Evolutionary conservation across 2,797 vertebrate species (phyloP).

Genomic region (Parauchenoglanis ngamensis): DNA sequence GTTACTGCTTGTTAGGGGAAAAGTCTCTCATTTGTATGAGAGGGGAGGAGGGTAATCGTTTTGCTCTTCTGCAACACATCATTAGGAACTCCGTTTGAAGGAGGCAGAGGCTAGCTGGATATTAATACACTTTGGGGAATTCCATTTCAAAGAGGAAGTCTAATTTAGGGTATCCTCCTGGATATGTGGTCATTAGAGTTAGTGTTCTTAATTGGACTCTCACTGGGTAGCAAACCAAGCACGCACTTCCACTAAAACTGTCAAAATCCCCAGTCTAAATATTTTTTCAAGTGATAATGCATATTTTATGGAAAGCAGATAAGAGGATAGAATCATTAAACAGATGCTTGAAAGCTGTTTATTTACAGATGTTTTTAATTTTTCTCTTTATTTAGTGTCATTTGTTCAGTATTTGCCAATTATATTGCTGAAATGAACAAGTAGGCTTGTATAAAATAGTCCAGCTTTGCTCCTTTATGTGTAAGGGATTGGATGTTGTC

Average conservation of each 20-base stretch:
- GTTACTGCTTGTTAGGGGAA: constrained; percentile 43
- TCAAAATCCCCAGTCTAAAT: constrained; percentile 18
- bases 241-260: constrained; percentile 33
- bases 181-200: constrained; percentile 57
- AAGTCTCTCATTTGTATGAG: constrained; percentile 57
- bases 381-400: constrained; percentile 37
- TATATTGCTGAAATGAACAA: not conserved
- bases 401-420: not conserved
- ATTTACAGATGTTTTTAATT: constrained; percentile 20
- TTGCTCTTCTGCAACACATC: constrained; percentile 68
- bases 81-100: constrained; percentile 73
- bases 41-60: constrained; percentile 64
- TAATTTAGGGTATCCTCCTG: constrained; percentile 53
- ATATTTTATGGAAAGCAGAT: constrained; percentile 40
- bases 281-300: constrained; percentile 33
- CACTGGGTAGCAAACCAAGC: constrained; percentile 42
- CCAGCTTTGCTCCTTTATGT: not conserved
- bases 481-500: not conserved
- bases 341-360: constrained; percentile 22
- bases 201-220: constrained; percentile 57
- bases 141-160: constrained; percentile 65
- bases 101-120: constrained; percentile 57
- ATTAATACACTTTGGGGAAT: constrained; percentile 64
- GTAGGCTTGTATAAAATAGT: not conserved
- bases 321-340: constrained; percentile 14